Base-by-base conservation (phyloP, 1,140 invertebrate species). In the Stratiolaelaps scimitus region DNA sequence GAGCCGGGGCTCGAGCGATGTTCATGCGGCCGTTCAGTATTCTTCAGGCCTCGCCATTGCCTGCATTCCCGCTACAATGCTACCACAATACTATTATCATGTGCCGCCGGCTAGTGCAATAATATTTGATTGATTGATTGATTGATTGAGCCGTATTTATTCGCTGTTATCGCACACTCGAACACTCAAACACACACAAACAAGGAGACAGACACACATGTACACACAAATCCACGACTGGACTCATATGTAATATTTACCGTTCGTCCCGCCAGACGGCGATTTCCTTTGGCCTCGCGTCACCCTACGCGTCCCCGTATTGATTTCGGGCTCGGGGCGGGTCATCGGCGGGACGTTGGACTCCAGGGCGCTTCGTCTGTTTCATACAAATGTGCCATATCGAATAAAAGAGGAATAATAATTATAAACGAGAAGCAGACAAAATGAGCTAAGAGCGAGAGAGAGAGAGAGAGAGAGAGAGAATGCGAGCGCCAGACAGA, bases 81-180 rank as follows among this genome's bases (percentile, higher is more conserved):
- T 60, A 26, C 53, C 2, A 26, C 10, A 15, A 26, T 60, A 60
- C 15, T 13, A 48, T 28, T 26, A 26, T 20, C 15, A 60, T 10
- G 53, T 60, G 34, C 34, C 53, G 34, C 34, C 53, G 53, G 53
- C 53, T 60, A 60, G 53, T 60, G 53, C 53, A 60, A 60, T 60
- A 60, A 60, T 60, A 60, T 60, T 60, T 60, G 26, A 29, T 26
- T 26, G 34, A 48, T 48, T 48, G 47, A 28, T 48, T 48, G 44
- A 45, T 45, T 45, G 13, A 48, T 48, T 48, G 23, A 60, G 5
- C 15, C 26, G 26, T 60, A 34, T 17, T 60, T 23, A 34, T 34
- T 60, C 34, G 53, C 26, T 60, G 34, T 15, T n/a, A 26, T 26
- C 26, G n/a, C 53, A 17, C 34, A 20, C 17, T 17, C 26, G 2